Conservation (phyloP, 2,113 vertebrate species). For the Corythornis cristatus region DNA sequence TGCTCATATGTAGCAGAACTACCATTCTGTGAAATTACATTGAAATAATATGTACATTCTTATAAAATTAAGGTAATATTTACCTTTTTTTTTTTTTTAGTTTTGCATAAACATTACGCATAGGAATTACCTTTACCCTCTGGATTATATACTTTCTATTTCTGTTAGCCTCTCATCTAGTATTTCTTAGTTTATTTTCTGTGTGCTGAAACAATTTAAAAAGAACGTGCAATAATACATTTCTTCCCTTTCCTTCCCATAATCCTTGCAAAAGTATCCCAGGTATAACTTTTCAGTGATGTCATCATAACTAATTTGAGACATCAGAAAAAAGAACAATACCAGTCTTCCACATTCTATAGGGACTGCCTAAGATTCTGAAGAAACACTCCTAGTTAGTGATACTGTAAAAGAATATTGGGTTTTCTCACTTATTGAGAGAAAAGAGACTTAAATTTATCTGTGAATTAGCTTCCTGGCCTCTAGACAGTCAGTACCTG, state of each 20-base stretch:
- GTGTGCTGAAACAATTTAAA: background rate
- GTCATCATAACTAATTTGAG: fast-evolving
- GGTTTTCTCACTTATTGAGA: background rate
- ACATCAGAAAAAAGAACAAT: background rate
- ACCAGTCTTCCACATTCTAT: background rate
- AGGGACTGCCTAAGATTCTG: background rate
- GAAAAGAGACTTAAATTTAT: background rate
- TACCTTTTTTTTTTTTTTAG: background rate
- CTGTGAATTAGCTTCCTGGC: background rate
- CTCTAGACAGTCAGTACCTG: no score
- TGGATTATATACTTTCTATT: background rate
- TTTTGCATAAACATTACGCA: background rate
- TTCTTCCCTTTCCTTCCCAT: background rate
- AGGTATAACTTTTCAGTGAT: background rate
- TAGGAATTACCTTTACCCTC: background rate
- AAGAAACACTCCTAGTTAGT: fast-evolving
- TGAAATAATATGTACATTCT: background rate
- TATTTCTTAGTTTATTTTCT: background rate
- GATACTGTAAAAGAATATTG: background rate
- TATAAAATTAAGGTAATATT: background rate
- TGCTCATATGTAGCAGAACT: background rate
- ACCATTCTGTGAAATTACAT: background rate
- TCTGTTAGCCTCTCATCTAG: fast-evolving
- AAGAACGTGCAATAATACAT: background rate
- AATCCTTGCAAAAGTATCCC: background rate